Evolutionary conservation across 2,888 invertebrate genomes (phyloP), one percentile per base, ranked within the genome.

Genomic region (Thymelicus sylvestris): DNA sequence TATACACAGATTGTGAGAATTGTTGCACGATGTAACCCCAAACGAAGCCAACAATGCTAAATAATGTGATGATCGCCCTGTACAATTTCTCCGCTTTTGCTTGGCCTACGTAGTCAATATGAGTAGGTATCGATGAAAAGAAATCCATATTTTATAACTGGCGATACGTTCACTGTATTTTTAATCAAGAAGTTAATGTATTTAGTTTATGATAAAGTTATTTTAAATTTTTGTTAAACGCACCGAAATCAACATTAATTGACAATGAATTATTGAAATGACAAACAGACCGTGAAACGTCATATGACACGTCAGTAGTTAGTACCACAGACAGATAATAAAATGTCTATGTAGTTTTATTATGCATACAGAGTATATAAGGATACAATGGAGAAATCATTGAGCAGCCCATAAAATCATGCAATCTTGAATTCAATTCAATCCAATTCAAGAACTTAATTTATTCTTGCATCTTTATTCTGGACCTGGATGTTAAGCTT

Each of bases 1-100:
- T 98, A 82, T 98, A 98, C 44, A 99, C 97, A 0, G 98, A 98
- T 86, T 98, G 98, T 0, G 98, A 99, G 86, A 99, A 99, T 86
- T 98, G 98, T 86, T 99, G 98, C 76, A 98, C 98, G 65, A 97
- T 95, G 81, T 98, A 98, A 52, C 99, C 99, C 97, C 98, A 98
- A 68, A 97, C 94, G 70, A 99, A 95, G 8, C 99, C 99, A 67
- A 98, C 97, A 75, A 96, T 97, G 73, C 98, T 98, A 93, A 98
- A 98, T 60, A 98, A 86, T 10, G 98, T 96, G 73, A 99, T 98
- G 68, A 99, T 98, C 13, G 97, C 96, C 83, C 98, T 95, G 61
- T 98, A 98, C 69, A 97, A 92, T 83, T 96, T 97, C 87, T 99
- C 99, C 0, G 98, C 98, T 86, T 96, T 96, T 13, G 96, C 96